Evolutionary conservation across 2,797 vertebrate genomes (phyloP).

Genomic region (Mionectes olivaceus): DNA sequence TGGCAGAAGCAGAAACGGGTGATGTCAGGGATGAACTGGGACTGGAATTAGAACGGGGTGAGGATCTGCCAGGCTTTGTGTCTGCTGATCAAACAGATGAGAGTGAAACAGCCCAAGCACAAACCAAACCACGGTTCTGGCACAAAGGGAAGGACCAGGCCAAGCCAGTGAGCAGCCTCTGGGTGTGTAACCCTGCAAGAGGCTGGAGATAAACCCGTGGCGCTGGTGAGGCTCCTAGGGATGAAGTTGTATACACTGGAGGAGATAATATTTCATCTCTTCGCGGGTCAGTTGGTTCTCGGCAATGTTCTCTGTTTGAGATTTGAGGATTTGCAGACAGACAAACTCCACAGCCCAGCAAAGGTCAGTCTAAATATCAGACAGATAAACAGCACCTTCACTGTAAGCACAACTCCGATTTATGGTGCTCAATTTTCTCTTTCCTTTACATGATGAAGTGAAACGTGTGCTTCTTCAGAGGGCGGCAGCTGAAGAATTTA

Average conservation of each 20-base stretch:
- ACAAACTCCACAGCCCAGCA: slow-evolving; percentile 75
- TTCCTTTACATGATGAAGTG: slow-evolving; percentile 57
- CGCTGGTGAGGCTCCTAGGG: not conserved
- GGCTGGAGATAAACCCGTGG: not conserved
- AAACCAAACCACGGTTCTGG: not conserved
- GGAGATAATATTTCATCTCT: slow-evolving; percentile 68
- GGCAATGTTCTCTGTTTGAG: slow-evolving; percentile 62
- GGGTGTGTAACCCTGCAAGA: not conserved
- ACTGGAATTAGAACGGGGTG: not conserved
- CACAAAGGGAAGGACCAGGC: not conserved
- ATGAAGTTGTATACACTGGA: slow-evolving; percentile 22
- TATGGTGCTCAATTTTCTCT: slow-evolving; percentile 60
- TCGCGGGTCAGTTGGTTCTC: slow-evolving; percentile 62
- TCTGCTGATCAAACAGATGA: not conserved
- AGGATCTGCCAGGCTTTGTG: not conserved
- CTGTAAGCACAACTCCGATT: slow-evolving; percentile 60
- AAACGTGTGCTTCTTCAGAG: slow-evolving; percentile 14
- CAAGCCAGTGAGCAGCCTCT: not conserved
- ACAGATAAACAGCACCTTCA: slow-evolving; percentile 71
- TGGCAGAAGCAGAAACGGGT: not conserved
- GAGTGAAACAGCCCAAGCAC: not conserved
- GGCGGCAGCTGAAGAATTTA: slow-evolving; percentile 44
- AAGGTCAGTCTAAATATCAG: slow-evolving; percentile 83
- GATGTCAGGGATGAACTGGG: not conserved
- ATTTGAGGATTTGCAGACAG: slow-evolving; percentile 80